Evolutionary conservation across 1,140 invertebrate species (phyloP).

Genomic region (Leucophenga varia): DNA sequence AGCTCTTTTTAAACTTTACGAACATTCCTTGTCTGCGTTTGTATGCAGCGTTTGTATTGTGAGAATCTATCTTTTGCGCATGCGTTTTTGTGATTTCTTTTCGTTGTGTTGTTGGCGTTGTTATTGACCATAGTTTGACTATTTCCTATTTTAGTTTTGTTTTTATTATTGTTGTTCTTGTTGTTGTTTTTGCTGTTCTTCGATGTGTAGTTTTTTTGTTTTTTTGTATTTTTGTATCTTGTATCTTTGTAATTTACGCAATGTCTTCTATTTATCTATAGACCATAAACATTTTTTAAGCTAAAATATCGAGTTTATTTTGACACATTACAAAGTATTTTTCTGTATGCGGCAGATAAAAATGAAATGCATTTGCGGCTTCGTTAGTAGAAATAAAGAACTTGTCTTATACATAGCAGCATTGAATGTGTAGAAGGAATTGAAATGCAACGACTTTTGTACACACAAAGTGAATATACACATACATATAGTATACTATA

Average conservation of each 20-base stretch:
- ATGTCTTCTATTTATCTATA: slow-evolving; percentile 48
- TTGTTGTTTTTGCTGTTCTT: slow-evolving; percentile 5
- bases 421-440: too few relatives aligned
- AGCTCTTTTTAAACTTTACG: too few relatives aligned
- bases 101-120: neutral
- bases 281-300: slow-evolving; percentile 54
- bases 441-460: too few relatives aligned
- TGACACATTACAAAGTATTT: slow-evolving; percentile 49
- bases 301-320: slow-evolving; percentile 54
- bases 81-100: neutral
- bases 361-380: too few relatives aligned
- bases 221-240: too few relatives aligned
- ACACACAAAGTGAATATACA: too few relatives aligned
- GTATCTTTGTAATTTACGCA: slow-evolving; percentile 49
- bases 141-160: slow-evolving; percentile 19
- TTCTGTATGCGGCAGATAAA: slow-evolving; percentile 12
- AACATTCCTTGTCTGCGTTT: too few relatives aligned
- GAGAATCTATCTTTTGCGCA: slow-evolving; percentile 35
- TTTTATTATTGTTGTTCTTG: neutral
- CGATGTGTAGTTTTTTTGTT: too few relatives aligned
- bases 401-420: too few relatives aligned
- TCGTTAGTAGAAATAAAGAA: too few relatives aligned
- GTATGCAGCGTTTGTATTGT: too few relatives aligned
- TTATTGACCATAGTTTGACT: slow-evolving; percentile 19
- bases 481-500: too few relatives aligned